A percentile compares a stretch with the other conserved stretches of the same genome.
Conservation (phyloP, 2,113 vertebrate species). For the Trinectes maculatus region DNA sequence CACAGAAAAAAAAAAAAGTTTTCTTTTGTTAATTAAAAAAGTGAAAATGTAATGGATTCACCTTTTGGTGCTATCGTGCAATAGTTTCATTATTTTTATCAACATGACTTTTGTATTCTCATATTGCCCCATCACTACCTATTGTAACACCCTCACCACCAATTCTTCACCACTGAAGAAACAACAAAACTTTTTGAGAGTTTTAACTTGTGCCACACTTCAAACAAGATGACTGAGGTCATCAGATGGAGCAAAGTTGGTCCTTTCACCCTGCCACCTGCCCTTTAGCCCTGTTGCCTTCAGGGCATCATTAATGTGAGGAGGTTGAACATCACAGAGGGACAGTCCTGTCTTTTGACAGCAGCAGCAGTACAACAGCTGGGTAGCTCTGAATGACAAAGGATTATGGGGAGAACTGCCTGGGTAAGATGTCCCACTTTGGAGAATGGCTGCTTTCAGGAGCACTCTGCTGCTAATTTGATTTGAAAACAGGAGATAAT, state of each 20-base stretch:
- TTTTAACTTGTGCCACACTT: neutral
- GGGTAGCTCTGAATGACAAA: slow-evolving; percentile 61
- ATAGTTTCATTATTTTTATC: too few species aligned
- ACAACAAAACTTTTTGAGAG: slow-evolving; percentile 9
- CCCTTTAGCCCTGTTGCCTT: slow-evolving; percentile 64
- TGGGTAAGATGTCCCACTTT: slow-evolving; percentile 53
- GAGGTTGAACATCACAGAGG: slow-evolving; percentile 63
- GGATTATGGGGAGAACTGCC: slow-evolving; percentile 33
- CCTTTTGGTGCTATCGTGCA: too few species aligned
- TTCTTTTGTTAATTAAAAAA: too few species aligned
- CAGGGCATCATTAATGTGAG: slow-evolving; percentile 73
- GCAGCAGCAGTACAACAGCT: slow-evolving; percentile 67
- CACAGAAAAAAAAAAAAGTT: too few species aligned
- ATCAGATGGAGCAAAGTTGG: slow-evolving; percentile 31
- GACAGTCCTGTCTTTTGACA: slow-evolving; percentile 54
- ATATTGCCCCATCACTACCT: neutral
- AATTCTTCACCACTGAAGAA: neutral
- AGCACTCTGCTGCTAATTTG: slow-evolving; percentile 74
- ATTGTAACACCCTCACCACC: too few species aligned
- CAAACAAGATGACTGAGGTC: slow-evolving; percentile 25
- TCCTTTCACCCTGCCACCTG: slow-evolving; percentile 69
- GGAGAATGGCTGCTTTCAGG: slow-evolving; percentile 63
- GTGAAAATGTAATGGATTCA: too few species aligned
- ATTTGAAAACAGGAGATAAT: slow-evolving; percentile 77
- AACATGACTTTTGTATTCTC: neutral